Evolutionary conservation across 2,797 vertebrate species (phyloP), one percentile per base, ranked within the genome.

Genomic region (Selene dorsalis): DNA sequence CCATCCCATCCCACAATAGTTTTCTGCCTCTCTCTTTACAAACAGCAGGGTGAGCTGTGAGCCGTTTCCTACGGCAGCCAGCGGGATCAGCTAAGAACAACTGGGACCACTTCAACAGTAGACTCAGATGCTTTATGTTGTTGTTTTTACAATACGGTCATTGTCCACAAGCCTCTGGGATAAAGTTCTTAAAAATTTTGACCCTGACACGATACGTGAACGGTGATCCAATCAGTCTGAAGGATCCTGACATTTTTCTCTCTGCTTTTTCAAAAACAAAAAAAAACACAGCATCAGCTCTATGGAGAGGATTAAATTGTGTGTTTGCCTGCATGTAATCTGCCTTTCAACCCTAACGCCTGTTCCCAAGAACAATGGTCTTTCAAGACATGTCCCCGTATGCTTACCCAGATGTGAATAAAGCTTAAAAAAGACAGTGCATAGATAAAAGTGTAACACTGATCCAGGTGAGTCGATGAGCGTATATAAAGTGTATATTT

Each of bases 51-150:
- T 39, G 35, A 67, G 17, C 26, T 52, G 14, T 58, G 12, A 58
- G 66, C 65, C 32, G 50, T 41, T 43, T 69, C 43, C 30, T 43
- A 8, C 43, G 52, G 41, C 53, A 68, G 47, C 59, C 47, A 52
- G 50, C 30, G 22, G n/a, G 48, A 69, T 68, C 41, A 45, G 1
- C 35, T 35, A 69, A 74, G 62, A 63, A 70, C 48, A 59, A 52
- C 58, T 75, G 20, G 52, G 57, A 50, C 43, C 38, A 60, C 64
- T 55, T 65, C 20, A 76, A 50, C 59, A 64, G 47, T 0, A 30
- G 3, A 72, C 61, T 72, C 39, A 69, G 73, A 76, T 47, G 17
- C 11, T 22, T 48, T 77, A 68, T 63, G 47, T 63, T 66, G 57
- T 56, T 57, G 39, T 47, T 63, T 76, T 65, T 50, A 70, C 69